Evolutionary conservation across 2,888 invertebrate species (phyloP).

Genomic region (Ormyrus rosae): DNA sequence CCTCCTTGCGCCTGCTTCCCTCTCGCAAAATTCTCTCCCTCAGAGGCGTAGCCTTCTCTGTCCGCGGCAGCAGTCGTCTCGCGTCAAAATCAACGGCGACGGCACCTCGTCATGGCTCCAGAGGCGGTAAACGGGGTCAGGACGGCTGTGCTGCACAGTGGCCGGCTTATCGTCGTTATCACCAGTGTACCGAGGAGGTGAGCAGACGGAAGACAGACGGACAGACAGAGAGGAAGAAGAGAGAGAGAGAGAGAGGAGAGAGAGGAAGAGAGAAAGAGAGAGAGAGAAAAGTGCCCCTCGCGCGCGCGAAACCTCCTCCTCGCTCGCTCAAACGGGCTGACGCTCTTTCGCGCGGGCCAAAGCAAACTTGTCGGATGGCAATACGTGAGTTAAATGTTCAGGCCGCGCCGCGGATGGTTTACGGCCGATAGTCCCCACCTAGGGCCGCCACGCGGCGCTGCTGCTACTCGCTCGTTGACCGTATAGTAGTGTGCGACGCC

Average conservation of each 20-base stretch:
- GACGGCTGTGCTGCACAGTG: constrained; percentile 49
- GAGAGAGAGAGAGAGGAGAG: constrained; percentile 36
- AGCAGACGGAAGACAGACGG: not conserved
- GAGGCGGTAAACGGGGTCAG: constrained; percentile 47
- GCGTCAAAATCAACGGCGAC: not conserved
- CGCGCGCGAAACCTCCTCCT: constrained; percentile 36
- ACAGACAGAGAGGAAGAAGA: not conserved
- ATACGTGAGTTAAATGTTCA: constrained; percentile 76
- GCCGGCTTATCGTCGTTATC: constrained; percentile 32
- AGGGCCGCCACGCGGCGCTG: constrained; percentile 78
- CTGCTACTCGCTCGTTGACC: constrained; percentile 58
- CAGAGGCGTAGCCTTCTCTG: not conserved
- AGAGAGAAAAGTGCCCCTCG: constrained; percentile 36
- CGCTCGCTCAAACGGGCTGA: constrained; percentile 55
- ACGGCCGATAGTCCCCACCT: constrained; percentile 81
- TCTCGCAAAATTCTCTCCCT: constrained; percentile 9
- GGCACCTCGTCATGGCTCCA: constrained; percentile 19
- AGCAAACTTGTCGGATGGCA: constrained; percentile 77
- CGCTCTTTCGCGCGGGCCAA: constrained; percentile 75
- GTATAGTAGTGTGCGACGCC: constrained; percentile 37
- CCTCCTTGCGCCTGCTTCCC: not conserved
- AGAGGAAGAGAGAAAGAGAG: constrained; percentile 39
- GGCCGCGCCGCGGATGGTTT: constrained; percentile 74
- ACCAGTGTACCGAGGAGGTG: not conserved
- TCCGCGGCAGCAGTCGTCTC: not conserved